phyloP scores from a whole-genome alignment of 2,113 vertebrate genomes.

The Halcyon senegalensis region DNA sequence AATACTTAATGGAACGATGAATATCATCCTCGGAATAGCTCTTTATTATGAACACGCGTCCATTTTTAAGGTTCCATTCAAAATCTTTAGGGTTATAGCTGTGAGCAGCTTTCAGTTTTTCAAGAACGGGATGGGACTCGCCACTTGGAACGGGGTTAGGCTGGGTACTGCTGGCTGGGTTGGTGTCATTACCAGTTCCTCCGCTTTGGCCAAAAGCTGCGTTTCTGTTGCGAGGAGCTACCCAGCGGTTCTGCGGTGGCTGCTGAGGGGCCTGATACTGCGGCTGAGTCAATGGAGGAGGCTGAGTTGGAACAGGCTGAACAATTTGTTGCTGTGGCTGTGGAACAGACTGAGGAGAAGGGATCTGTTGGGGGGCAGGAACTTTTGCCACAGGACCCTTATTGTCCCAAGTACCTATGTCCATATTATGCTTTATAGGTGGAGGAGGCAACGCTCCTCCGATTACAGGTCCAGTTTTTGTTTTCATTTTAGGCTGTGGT shows the following conservation, averaged over 20 bases:
- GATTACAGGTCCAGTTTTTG: constrained; percentile 84
- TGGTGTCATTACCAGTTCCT: constrained; percentile 75
- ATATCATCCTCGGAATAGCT: constrained; percentile 98
- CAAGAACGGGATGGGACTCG: constrained; percentile 91
- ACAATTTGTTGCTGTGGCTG: constrained; percentile 79
- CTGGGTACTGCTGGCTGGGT: constrained; percentile 65
- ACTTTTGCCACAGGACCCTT: constrained; percentile 90
- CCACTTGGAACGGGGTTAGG: constrained; percentile 69
- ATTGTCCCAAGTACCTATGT: constrained; percentile 97
- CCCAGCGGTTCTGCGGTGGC: constrained; percentile 90
- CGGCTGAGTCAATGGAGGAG: constrained; percentile 81
- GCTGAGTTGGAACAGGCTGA: constrained; percentile 85
- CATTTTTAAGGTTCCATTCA: constrained; percentile 94
- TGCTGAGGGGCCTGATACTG: constrained; percentile 88
- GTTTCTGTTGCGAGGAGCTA: constrained; percentile 91
- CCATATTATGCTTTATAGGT: constrained; percentile 96
- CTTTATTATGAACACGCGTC: constrained; percentile 97
- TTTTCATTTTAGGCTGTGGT: constrained; percentile 89
- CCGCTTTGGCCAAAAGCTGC: constrained; percentile 84
- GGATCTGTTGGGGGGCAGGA: constrained; percentile 77
- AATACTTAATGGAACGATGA: constrained; percentile 98
- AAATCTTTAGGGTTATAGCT: constrained; percentile 98
- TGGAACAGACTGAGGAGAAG: constrained; percentile 72
- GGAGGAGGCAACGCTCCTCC: constrained; percentile 87
- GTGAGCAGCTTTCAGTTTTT: constrained; percentile 94